Percentiles rank a stretch among this genome's conserved stretches.
Evolutionary conservation across 1,140 invertebrate species (phyloP).

Genomic region (Alviniconcha marisindica): DNA sequence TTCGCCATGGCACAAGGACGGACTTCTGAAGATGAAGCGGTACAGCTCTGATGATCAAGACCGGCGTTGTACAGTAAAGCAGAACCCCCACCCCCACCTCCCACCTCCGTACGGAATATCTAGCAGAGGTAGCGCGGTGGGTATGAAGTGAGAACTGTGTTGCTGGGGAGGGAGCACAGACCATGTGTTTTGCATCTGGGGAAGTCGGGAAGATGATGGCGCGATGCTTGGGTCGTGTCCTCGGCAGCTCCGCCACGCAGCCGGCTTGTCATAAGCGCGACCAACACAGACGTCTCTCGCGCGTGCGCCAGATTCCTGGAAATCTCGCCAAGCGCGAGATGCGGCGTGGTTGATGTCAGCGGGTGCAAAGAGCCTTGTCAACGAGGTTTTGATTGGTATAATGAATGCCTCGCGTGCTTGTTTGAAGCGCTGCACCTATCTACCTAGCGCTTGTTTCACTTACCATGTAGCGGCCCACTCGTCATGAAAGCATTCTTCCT

Average conservation of each 20-base stretch:
- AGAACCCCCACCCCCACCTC: too few relatives aligned
- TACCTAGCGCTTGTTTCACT: slow-evolving; percentile 27
- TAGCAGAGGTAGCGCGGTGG: too few relatives aligned
- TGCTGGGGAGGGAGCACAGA: too few relatives aligned
- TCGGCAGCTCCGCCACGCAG: neutral
- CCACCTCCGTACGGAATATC: too few relatives aligned
- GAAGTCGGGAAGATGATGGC: too few relatives aligned
- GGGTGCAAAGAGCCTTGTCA: slow-evolving; percentile 24
- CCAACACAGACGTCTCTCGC: slow-evolving; percentile 11
- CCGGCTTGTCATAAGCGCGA: slow-evolving; percentile 11
- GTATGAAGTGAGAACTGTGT: too few relatives aligned
- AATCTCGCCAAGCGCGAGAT: slow-evolving; percentile 35
- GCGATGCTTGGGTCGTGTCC: too few relatives aligned
- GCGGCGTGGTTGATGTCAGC: slow-evolving; percentile 15
- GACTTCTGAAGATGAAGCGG: too few relatives aligned
- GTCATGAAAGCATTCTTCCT: neutral
- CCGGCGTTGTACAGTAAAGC: too few relatives aligned
- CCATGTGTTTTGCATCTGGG: too few relatives aligned
- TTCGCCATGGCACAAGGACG: too few relatives aligned
- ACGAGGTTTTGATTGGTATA: slow-evolving; percentile 37
- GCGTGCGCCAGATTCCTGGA: slow-evolving; percentile 28
- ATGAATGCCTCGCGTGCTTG: slow-evolving; percentile 26
- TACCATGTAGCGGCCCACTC: neutral
- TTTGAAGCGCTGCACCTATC: slow-evolving; percentile 33
- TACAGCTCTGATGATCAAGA: too few relatives aligned